Conservation (phyloP, 2,888 invertebrate genomes). For the Drosophila atroscutellata region DNA sequence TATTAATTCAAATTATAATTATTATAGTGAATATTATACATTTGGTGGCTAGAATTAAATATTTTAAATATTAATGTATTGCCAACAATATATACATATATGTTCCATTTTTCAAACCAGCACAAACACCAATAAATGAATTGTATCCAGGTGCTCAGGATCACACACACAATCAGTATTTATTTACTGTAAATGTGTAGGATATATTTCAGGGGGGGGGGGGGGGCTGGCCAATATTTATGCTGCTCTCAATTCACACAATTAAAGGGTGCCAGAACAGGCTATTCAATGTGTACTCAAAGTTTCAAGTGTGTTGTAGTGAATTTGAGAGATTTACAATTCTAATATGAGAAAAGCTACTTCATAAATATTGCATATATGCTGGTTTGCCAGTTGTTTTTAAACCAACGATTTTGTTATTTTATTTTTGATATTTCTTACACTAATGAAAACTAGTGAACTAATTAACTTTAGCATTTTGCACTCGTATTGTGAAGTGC, state of each 20-base stretch:
- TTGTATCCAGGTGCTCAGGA: neutral
- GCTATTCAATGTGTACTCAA: neutral
- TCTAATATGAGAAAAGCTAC: neutral
- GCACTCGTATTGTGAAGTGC: slow-evolving; percentile 13
- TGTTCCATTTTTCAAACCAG: neutral
- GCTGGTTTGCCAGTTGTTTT: neutral
- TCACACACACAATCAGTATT: neutral
- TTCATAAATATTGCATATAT: neutral
- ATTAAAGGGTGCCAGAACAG: slow-evolving; percentile 12
- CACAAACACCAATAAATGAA: neutral
- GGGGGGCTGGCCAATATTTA: neutral
- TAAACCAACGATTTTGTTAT: neutral
- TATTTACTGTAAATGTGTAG: slow-evolving; percentile 17
- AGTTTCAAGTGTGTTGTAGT: neutral
- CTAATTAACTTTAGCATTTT: slow-evolving; percentile 27
- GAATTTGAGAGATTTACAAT: neutral
- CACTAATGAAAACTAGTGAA: slow-evolving; percentile 5
- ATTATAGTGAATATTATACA: neutral
- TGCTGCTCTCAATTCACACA: slow-evolving; percentile 35
- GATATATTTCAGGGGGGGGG: slow-evolving; percentile 13
- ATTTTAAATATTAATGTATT: neutral
- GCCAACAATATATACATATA: neutral
- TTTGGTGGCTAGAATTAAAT: neutral
- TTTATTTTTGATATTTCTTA: neutral
- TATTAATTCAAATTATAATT: neutral